phyloP scores from a whole-genome alignment of 2,113 vertebrate genomes.

The Sylvia atricapilla region DNA sequence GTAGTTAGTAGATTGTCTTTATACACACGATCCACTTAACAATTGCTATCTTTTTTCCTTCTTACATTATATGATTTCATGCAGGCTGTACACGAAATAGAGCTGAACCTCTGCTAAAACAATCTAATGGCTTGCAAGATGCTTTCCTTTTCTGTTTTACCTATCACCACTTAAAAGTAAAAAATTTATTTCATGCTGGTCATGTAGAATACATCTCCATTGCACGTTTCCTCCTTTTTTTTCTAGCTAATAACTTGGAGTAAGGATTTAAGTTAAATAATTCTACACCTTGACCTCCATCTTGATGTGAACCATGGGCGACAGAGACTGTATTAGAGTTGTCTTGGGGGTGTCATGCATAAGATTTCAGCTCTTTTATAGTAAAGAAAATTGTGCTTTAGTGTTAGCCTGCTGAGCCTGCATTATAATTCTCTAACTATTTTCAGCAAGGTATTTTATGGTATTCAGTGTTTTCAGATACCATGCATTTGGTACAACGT shows the following conservation, averaged over 20 bases:
- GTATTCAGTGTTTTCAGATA: neutral
- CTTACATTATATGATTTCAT: neutral
- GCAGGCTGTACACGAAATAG: neutral
- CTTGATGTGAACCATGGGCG: constrained; percentile 54
- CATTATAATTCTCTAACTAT: constrained; percentile 46
- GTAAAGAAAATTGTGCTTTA: constrained; percentile 42
- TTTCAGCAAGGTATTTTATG: constrained; percentile 37
- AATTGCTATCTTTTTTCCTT: neutral
- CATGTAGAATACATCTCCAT: constrained; percentile 31
- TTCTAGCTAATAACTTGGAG: constrained; percentile 35
- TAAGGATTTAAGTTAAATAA: constrained; percentile 57
- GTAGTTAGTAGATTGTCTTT: neutral
- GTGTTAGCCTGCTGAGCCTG: neutral
- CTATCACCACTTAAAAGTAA: constrained; percentile 27
- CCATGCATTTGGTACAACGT: neutral
- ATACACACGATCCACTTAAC: neutral
- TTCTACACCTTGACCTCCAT: constrained; percentile 58
- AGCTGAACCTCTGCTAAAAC: constrained; percentile 37
- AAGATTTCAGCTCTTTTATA: constrained; percentile 33
- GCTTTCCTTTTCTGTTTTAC: constrained; percentile 43
- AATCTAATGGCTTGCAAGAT: neutral
- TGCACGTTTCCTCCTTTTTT: neutral
- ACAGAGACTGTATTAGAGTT: constrained; percentile 22
- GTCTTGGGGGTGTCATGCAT: constrained; percentile 58
- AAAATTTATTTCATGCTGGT: constrained; percentile 43